Conservation (phyloP, 1,140 invertebrate species). For the Drosophila kikkawai region DNA sequence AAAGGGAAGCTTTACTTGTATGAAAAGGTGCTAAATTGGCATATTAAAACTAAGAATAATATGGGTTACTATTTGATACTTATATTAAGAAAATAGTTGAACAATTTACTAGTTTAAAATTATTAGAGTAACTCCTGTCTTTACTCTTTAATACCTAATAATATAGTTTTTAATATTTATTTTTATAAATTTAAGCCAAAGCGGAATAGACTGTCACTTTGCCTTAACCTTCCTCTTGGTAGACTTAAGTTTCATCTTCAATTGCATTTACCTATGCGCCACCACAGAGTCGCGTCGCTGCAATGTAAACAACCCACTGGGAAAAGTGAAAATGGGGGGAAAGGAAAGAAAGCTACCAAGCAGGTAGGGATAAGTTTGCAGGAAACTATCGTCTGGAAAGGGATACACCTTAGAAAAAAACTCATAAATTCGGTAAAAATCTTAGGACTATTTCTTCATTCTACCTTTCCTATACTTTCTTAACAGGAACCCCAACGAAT, state of each 20-base stretch:
- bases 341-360: not conserved
- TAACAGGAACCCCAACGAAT: not conserved
- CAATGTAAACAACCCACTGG: slow-evolving; percentile 56
- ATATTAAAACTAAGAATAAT: not conserved
- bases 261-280: slow-evolving; percentile 49
- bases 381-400: slow-evolving; percentile 6
- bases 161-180: not conserved
- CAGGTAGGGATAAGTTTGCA: slow-evolving; percentile 5
- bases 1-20: not conserved
- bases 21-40: not conserved
- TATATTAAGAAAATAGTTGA: not conserved
- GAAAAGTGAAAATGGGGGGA: slow-evolving; percentile 11
- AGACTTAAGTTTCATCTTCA: slow-evolving; percentile 31
- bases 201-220: slow-evolving; percentile 12
- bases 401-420: not conserved
- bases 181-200: not conserved
- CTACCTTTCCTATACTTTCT: not conserved
- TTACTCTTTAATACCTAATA: not conserved
- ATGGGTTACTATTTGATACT: not conserved
- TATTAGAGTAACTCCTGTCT: not conserved
- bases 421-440: not conserved
- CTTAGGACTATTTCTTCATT: not conserved
- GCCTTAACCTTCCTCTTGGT: slow-evolving; percentile 13
- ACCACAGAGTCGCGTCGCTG: slow-evolving; percentile 39
- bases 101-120: not conserved